Percentiles rank a stretch among this genome's conserved stretches.
These are phyloP conservation scores for Abrostola triplasia DNA, from an alignment of 2,888 invertebrate genomes.

Conservation along the genomic window DNA sequence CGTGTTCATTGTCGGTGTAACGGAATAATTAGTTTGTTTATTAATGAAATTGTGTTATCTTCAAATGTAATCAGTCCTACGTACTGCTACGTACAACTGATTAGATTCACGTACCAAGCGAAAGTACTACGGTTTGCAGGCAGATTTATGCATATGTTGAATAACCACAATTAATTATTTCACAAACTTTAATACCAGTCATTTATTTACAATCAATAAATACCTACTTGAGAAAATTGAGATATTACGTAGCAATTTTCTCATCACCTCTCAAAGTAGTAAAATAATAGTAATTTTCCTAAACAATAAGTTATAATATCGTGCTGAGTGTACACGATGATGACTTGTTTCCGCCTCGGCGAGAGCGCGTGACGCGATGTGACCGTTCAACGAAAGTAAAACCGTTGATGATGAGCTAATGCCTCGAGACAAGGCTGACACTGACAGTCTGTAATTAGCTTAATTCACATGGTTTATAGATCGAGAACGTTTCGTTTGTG, in stretches of 20 bases:
- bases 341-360: conserved; percentile 59
- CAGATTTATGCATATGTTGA: neutral
- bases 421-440: conserved; percentile 47
- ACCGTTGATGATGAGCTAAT: conserved; percentile 60
- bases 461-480: conserved; percentile 40
- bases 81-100: conserved; percentile 16
- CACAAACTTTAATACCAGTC: conserved; percentile 3
- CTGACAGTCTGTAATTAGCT: conserved; percentile 49
- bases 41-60: conserved; percentile 50
- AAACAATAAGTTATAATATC: conserved; percentile 44
- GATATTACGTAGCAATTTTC: conserved; percentile 37
- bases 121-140: conserved; percentile 27
- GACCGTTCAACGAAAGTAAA: conserved; percentile 71
- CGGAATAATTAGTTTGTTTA: conserved; percentile 50
- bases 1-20: conserved; percentile 48
- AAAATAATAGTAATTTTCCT: conserved; percentile 43
- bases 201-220: neutral
- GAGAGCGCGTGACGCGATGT: conserved; percentile 61
- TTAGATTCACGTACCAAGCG: conserved; percentile 37
- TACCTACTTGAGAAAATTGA: conserved; percentile 25
- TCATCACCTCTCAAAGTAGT: conserved; percentile 20
- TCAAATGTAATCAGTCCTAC: conserved; percentile 29
- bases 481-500: conserved; percentile 8
- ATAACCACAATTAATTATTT: neutral
- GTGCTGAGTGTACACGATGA: conserved; percentile 52